Percentiles rank a stretch among this genome's conserved stretches.
phyloP scores from a whole-genome alignment of 2,888 invertebrate genomes.

The Galeruca laticollis region DNA sequence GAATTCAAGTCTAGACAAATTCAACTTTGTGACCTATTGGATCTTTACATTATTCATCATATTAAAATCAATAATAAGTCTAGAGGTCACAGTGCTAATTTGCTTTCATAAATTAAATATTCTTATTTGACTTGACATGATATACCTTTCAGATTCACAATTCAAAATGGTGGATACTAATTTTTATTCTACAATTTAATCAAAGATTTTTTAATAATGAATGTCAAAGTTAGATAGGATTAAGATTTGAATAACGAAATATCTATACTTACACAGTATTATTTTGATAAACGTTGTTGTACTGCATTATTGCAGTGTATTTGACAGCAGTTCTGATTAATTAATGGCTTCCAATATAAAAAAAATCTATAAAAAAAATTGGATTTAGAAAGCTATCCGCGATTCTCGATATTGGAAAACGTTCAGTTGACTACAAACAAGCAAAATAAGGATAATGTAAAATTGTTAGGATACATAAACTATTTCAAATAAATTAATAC shows the following conservation, averaged over 20 bases:
- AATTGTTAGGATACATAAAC: neutral
- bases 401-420: neutral
- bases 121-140: slow-evolving; percentile 17
- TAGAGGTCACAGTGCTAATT: slow-evolving; percentile 11
- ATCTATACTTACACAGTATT: slow-evolving; percentile 83
- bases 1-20: neutral
- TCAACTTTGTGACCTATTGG: neutral
- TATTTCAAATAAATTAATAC: slow-evolving; percentile 36
- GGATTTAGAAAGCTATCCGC: neutral
- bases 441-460: neutral
- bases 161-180: slow-evolving; percentile 29
- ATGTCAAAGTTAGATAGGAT: neutral
- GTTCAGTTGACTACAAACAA: neutral
- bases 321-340: slow-evolving; percentile 51
- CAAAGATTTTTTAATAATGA: neutral
- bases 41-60: neutral
- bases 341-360: slow-evolving; percentile 55
- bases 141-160: slow-evolving; percentile 12
- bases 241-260: slow-evolving; percentile 17
- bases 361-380: slow-evolving; percentile 52
- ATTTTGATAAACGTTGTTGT: slow-evolving; percentile 67
- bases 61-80: neutral
- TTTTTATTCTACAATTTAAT: slow-evolving; percentile 1
- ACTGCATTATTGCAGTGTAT: slow-evolving; percentile 66
- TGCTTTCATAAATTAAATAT: neutral